A percentile compares a stretch with the other conserved stretches of the same genome.
Evolutionary conservation across 2,797 vertebrate genomes (phyloP).

Genomic region (Cyclopterus lumpus): DNA sequence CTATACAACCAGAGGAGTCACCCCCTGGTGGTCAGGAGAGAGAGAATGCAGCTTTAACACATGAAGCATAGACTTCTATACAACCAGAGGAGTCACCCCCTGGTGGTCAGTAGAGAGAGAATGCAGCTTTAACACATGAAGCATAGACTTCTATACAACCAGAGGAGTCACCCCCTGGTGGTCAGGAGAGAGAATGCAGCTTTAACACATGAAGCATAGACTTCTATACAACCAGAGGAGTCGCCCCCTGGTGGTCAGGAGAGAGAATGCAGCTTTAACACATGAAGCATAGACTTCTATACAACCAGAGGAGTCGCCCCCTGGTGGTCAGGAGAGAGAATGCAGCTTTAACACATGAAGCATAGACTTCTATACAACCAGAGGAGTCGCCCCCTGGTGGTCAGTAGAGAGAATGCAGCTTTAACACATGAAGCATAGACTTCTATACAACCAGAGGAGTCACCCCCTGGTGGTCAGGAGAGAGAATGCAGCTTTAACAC

Average conservation of each 20-base stretch:
- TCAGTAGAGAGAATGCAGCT: no score
- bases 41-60: no score
- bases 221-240: background rate
- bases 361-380: background rate
- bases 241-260: background rate
- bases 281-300: background rate
- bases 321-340: background rate
- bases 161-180: background rate
- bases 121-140: background rate
- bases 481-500: no score
- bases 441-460: background rate
- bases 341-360: background rate
- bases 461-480: background rate
- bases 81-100: background rate
- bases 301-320: background rate
- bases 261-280: no score
- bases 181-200: no score
- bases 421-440: background rate
- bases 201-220: background rate
- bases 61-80: background rate
- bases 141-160: background rate
- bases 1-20: background rate
- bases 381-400: background rate
- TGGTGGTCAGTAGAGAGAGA: no score
- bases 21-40: background rate